Evolutionary conservation across 2,113 vertebrate genomes (phyloP).

Genomic region (Potamarius usumacintae): DNA sequence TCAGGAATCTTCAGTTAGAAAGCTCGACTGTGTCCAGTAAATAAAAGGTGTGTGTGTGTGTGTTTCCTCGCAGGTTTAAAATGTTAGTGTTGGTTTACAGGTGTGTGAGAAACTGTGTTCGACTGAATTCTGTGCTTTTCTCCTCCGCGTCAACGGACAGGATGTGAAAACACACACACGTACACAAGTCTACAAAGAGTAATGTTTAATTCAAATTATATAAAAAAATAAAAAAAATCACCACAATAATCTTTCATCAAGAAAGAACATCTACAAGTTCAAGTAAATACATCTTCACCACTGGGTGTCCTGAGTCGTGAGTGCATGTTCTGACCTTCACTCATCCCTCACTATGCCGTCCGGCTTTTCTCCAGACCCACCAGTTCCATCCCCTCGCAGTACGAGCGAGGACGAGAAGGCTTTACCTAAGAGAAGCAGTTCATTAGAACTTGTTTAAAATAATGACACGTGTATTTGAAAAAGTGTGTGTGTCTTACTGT

Average conservation of each 20-base stretch:
- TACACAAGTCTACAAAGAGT: neutral
- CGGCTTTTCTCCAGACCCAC: conserved; percentile 80
- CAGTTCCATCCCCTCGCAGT: conserved; percentile 84
- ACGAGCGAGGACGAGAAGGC: conserved; percentile 70
- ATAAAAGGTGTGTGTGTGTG: too few species aligned
- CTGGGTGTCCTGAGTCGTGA: neutral
- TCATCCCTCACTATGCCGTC: conserved; percentile 74
- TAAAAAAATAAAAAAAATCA: neutral
- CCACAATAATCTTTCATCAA: neutral
- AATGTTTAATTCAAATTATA: neutral
- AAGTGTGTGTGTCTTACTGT: conserved; percentile 19
- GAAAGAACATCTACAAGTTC: neutral
- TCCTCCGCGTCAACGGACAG: too few species aligned
- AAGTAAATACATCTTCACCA: neutral
- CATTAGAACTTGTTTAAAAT: neutral
- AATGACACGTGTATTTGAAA: neutral
- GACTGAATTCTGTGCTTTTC: too few species aligned
- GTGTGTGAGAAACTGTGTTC: too few species aligned
- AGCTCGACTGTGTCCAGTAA: too few species aligned
- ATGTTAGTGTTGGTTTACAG: too few species aligned
- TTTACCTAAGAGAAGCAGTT: conserved; percentile 60
- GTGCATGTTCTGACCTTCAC: neutral
- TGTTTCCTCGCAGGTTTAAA: too few species aligned
- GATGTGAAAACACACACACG: neutral
- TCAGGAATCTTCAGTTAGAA: too few species aligned